Conservation (phyloP, 2,113 vertebrate species). For the Nettapus auritus region DNA sequence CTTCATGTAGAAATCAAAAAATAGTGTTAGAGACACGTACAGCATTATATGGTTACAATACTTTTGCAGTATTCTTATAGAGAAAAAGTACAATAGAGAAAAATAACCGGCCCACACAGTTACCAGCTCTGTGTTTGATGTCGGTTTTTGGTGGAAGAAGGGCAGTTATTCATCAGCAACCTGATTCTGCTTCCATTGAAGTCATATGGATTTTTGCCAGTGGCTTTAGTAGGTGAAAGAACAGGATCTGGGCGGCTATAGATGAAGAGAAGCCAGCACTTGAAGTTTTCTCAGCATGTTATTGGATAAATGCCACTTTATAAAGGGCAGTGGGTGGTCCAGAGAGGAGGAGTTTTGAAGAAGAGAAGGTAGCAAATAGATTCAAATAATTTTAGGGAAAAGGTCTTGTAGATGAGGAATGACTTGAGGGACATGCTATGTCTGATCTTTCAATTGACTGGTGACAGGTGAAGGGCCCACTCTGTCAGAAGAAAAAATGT, state of each 20-base stretch:
- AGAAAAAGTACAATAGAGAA: not conserved
- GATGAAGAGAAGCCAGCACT: not conserved
- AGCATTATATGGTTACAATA: not conserved
- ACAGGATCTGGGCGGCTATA: not conserved
- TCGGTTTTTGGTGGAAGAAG: not conserved
- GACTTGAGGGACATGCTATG: not conserved
- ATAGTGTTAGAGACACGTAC: constrained; percentile 40
- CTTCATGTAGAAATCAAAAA: constrained; percentile 46
- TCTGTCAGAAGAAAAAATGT: not conserved
- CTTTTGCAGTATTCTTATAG: constrained; percentile 7
- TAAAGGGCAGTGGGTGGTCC: constrained; percentile 38
- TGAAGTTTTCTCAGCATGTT: not conserved
- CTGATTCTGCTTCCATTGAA: constrained; percentile 7
- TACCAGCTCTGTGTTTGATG: not conserved
- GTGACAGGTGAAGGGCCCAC: not conserved
- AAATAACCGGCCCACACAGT: not conserved
- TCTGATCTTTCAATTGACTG: not conserved
- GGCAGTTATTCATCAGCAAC: not conserved
- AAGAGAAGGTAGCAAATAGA: not conserved
- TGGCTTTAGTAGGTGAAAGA: constrained; percentile 1
- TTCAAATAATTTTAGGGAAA: not conserved
- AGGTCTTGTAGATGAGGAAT: not conserved
- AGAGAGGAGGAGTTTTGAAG: not conserved
- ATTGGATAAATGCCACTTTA: not conserved
- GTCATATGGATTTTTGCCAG: not conserved